Evolutionary conservation across 1,140 invertebrate species (phyloP).

Genomic region (Nylanderia fulva): DNA sequence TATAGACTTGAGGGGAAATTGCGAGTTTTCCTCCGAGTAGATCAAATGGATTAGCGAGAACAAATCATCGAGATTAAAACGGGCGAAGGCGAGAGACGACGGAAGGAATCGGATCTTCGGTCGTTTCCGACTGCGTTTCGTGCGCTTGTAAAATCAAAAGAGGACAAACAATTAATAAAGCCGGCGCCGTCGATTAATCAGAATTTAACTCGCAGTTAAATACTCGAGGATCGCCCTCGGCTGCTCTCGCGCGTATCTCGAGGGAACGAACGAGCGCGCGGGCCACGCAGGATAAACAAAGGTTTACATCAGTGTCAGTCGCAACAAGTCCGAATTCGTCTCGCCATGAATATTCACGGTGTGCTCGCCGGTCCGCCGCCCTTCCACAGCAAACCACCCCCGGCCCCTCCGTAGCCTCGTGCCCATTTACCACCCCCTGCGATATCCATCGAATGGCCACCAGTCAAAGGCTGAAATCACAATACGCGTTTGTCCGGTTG

Average conservation of each 20-base stretch:
- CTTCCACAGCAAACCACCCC: conserved; percentile 67
- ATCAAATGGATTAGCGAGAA: conserved; percentile 82
- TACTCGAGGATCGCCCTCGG: conserved; percentile 65
- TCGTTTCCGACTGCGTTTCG: conserved; percentile 49
- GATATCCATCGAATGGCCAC: conserved; percentile 81
- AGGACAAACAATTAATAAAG: conserved; percentile 86
- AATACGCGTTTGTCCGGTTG: conserved; percentile 86
- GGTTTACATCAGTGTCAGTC: conserved; percentile 86
- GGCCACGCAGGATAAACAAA: conserved; percentile 82
- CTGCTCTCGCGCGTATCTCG: conserved; percentile 31
- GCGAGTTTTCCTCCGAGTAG: conserved; percentile 54
- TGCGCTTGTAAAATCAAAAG: conserved; percentile 82
- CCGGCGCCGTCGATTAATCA: conserved; percentile 79
- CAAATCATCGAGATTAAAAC: conserved; percentile 85
- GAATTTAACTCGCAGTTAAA: conserved; percentile 83
- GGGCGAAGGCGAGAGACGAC: conserved; percentile 21
- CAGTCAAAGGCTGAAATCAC: conserved; percentile 85
- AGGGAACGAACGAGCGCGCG: conserved; percentile 46
- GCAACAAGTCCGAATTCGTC: conserved; percentile 85
- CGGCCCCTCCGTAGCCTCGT: conserved; percentile 48
- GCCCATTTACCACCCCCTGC: conserved; percentile 65
- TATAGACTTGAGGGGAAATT: conserved; percentile 65
- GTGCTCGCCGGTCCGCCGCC: conserved; percentile 63
- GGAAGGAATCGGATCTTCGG: conserved; percentile 56
- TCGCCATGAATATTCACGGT: conserved; percentile 84